Conservation (phyloP, 2,113 vertebrate species). For the Rissa tridactyla region DNA sequence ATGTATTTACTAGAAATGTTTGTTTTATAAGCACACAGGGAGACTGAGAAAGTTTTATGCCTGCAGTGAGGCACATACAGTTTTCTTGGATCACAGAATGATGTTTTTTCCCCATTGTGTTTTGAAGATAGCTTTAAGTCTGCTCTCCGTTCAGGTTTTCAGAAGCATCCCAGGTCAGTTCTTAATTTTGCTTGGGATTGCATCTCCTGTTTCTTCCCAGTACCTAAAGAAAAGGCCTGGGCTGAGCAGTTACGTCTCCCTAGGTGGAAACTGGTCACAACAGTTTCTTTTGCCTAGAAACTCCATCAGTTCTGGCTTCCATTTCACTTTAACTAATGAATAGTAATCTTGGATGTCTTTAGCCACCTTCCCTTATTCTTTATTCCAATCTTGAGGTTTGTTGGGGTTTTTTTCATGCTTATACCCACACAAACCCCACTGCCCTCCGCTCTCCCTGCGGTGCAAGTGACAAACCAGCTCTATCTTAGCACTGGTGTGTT, state of each 20-base stretch:
- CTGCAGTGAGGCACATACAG: neutral
- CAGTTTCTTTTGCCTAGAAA: neutral
- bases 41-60: neutral
- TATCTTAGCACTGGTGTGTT: neutral
- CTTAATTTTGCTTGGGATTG: neutral
- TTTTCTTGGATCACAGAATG: neutral
- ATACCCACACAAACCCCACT: neutral
- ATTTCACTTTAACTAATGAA: neutral
- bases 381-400: neutral
- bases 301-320: neutral
- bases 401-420: neutral
- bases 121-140: neutral
- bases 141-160: neutral
- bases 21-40: neutral
- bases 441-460: neutral
- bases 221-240: neutral
- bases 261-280: neutral
- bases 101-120: neutral
- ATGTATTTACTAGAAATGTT: too few relatives aligned
- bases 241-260: neutral
- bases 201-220: neutral
- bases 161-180: neutral
- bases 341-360: neutral
- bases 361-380: neutral
- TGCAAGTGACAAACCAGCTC: neutral